Evolutionary conservation across 2,797 vertebrate species (phyloP), one percentile per base, ranked within the genome.

Genomic region (Falco cherrug): DNA sequence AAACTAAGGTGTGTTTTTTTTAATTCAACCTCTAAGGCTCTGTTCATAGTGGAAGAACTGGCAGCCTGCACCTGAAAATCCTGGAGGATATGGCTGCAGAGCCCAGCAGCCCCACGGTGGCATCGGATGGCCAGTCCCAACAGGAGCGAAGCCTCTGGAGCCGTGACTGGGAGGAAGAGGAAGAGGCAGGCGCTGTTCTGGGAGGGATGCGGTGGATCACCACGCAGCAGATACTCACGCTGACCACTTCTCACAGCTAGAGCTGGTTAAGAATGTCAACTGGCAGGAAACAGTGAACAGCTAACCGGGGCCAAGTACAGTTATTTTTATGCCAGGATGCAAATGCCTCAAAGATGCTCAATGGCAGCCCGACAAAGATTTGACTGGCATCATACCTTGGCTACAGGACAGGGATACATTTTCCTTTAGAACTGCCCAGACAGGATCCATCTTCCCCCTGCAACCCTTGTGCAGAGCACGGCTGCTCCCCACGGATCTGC

Each of bases 391-490:
- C 19, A 1, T 2, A 54, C 5, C 39, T 22, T 13, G 16, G 50
- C 41, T 39, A 1, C n/a, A 51, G 39, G 16, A 3, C 16, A 48
- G 31, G 19, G 60, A 3, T 2, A 13, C 0, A 1, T 28, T 10
- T 29, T 33, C 71, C 50, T 39, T 18, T 3, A 20, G 20, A 68
- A 41, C 14, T 28, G 57, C 37, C 37, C 41, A 1, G 0, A 1
- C 0, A 6, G 51, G 48, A 37, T 50, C 41, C 33, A 39, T 7
- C 57, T 28, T 29, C 39, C 16, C 39, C 12, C 56, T 14, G 9
- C 57, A 48, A 4, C 2, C 14, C 39, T 20, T 2, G 6, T 19
- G 24, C 26, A 4, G 5, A 24, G 18, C 0, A 0, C 0, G 2
- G 53, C 88, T 81, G 50, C 2, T 0, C 28, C 47, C 48, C 63